Percentiles rank a stretch among this genome's conserved stretches.
These are phyloP conservation scores for Gastrophysa polygoni DNA, from an alignment of 2,888 invertebrate genomes.

Conservation along the genomic window DNA sequence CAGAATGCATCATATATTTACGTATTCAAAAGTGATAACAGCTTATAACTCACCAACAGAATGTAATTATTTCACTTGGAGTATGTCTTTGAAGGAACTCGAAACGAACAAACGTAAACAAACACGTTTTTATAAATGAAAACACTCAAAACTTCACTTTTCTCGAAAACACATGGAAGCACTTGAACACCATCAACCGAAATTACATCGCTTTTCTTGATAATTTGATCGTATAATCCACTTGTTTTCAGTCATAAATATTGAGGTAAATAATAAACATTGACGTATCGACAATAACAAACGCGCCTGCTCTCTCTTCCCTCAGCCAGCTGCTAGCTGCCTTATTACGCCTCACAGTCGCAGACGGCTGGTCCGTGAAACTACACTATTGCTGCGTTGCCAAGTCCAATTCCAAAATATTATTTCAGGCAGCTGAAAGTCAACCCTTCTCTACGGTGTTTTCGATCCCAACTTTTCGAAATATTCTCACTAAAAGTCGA, in stretches of 20 bases:
- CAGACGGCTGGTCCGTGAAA: too few relatives aligned
- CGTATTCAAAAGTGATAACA: too few relatives aligned
- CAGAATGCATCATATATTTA: too few relatives aligned
- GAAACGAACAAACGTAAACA: constrained; percentile 25
- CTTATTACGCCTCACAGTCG: too few relatives aligned
- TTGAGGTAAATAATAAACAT: constrained; percentile 35
- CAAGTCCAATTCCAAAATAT: too few relatives aligned
- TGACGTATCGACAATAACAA: constrained; percentile 45
- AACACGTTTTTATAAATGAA: constrained; percentile 20
- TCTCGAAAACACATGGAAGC: background rate
- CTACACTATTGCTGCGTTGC: background rate
- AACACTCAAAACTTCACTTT: constrained; percentile 14
- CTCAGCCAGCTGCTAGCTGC: too few relatives aligned
- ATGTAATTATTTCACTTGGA: constrained; percentile 13
- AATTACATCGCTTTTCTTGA: background rate
- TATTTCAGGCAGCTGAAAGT: too few relatives aligned
- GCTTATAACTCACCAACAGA: constrained; percentile 16
- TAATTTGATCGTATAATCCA: constrained; percentile 18
- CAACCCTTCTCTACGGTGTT: too few relatives aligned
- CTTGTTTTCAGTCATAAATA: constrained; percentile 21
- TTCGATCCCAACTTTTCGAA: too few relatives aligned
- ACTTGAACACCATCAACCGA: background rate
- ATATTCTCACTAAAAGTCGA: too few relatives aligned
- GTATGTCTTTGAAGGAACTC: constrained; percentile 18
- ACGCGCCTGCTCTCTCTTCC: constrained; percentile 41